phyloP scores from a whole-genome alignment of 2,113 vertebrate species.

The Limnothrissa miodon region DNA sequence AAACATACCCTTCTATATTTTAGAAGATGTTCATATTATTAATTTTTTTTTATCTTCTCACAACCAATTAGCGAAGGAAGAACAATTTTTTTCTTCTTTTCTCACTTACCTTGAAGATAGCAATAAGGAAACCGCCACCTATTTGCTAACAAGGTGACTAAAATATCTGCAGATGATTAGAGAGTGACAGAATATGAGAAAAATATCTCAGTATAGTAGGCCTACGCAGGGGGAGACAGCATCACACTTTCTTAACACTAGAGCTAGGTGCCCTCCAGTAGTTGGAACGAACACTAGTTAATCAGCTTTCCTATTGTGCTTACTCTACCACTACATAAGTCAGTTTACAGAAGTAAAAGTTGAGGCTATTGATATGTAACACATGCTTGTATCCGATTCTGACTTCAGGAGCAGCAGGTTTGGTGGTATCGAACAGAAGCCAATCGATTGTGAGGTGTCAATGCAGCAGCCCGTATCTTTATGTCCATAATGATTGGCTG shows the following conservation, averaged over 20 bases:
- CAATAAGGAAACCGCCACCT: slow-evolving; percentile 15
- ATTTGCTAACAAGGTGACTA: slow-evolving; percentile 9
- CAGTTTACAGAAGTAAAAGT: neutral
- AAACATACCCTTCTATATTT: neutral
- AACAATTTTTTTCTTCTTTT: neutral
- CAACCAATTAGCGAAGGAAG: too few relatives aligned
- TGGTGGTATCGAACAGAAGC: too few relatives aligned
- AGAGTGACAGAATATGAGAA: neutral
- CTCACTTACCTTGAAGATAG: neutral
- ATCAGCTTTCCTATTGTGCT: neutral
- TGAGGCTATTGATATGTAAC: too few relatives aligned
- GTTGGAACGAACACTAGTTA: neutral
- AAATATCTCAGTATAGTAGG: neutral
- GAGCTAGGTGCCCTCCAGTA: neutral
- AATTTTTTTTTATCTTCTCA: neutral
- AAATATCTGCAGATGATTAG: slow-evolving; percentile 28
- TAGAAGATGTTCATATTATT: neutral
- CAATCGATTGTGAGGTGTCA: too few relatives aligned
- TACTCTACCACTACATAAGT: neutral
- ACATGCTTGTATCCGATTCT: too few relatives aligned
- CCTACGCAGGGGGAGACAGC: neutral
- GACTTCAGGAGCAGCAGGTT: too few relatives aligned
- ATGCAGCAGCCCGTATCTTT: too few relatives aligned
- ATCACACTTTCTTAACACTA: neutral
- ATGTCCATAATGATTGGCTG: too few relatives aligned